Evolutionary conservation across 2,888 invertebrate species (phyloP).

Genomic region (Achlya flavicornis): DNA sequence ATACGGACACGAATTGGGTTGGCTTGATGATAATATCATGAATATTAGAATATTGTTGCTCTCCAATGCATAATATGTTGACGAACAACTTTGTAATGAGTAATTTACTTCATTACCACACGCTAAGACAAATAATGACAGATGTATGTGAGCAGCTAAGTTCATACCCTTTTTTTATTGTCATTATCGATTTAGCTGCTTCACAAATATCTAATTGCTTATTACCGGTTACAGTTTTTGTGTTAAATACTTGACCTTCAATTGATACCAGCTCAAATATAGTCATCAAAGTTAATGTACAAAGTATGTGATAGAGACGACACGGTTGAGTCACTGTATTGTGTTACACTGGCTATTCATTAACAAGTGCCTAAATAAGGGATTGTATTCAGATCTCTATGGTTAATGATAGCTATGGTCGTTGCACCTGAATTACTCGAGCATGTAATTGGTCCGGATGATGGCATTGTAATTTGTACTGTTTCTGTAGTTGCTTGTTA

Average conservation of each 20-base stretch:
- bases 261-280: slow-evolving; percentile 11
- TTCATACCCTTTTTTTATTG: neutral
- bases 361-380: slow-evolving; percentile 54
- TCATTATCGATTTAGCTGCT: no score
- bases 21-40: slow-evolving; percentile 18
- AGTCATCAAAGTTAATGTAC: slow-evolving; percentile 16
- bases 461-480: slow-evolving; percentile 29
- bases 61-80: slow-evolving; percentile 2
- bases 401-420: slow-evolving; percentile 49
- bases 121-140: neutral
- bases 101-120: neutral
- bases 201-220: no score
- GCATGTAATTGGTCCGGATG: slow-evolving; percentile 58
- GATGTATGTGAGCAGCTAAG: neutral
- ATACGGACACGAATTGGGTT: slow-evolving; percentile 37
- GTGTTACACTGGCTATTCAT: slow-evolving; percentile 35
- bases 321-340: slow-evolving; percentile 15
- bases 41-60: neutral
- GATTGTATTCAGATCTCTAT: slow-evolving; percentile 57
- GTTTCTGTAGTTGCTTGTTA: slow-evolving; percentile 15
- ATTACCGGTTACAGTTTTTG: neutral
- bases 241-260: slow-evolving; percentile 3
- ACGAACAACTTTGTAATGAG: neutral
- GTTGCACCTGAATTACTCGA: slow-evolving; percentile 61
- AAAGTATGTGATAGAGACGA: slow-evolving; percentile 14